Base-by-base conservation (phyloP, 2,888 invertebrate species). In the Heliconius aoede region DNA sequence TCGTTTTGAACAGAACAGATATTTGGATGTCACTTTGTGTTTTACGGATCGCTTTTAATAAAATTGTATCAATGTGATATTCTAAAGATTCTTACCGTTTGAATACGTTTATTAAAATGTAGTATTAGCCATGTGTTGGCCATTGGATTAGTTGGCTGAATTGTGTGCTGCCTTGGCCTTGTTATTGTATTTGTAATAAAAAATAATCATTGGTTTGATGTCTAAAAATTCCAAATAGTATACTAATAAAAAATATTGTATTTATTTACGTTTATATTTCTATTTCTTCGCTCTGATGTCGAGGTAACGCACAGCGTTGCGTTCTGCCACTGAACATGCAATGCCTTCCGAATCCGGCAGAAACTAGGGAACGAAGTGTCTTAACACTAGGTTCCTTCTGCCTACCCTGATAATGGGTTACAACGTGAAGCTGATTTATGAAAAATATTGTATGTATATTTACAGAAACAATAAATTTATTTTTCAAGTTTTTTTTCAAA, bases 1-100 rank as follows among this genome's bases (percentile, higher is more conserved):
- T 83, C 86, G 84, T 87, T 83, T 84, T 82, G 81, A 78, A 79
- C 79, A 73, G 77, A 77, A 79, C 79, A 74, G 77, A 77, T 76
- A 74, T 79, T 83, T 81, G 83, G 80, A 78, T 85, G 86, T 86
- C 84, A 84, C 80, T 85, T 80, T 79, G 80, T 80, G 83, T 85
- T 86, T 84, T 82, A 84, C 82, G 82, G 80, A 81, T 81, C 74
- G 78, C 61, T 78, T 72, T 80, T 72, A 72, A 76, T 65, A 75
- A 72, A 76, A 77, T 80, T 81, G 80, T 80, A 80, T 81, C 69
- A 55, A 72, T 26, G 64, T 72, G 65, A 78, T 61, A 67, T 69
- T 76, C 74, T 76, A 73, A 74, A 79, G 64, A 76, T 72, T 78
- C 32, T 69, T 32, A 69, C n/a, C 69, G 30, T 69, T 55, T 69